Base-by-base conservation (phyloP, 1,140 invertebrate species). In the Plectus sambesii region DNA sequence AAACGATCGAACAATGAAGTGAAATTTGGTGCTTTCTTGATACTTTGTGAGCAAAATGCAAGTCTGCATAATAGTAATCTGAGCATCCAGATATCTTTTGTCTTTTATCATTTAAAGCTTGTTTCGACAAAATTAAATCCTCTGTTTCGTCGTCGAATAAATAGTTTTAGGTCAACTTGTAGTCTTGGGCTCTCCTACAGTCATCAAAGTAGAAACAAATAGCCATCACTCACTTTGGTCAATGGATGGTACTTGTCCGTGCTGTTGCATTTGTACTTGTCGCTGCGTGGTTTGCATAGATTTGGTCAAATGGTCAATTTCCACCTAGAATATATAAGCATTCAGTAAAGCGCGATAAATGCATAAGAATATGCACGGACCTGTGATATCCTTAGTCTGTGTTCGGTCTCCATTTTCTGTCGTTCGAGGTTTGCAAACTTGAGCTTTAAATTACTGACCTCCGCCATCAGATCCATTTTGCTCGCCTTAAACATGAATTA, bases 401-500 rank as follows among this genome's bases (percentile, higher is more conserved):
- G 76, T 61, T 81, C 74, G 43, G 83, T 70, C 56, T 83, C 80
- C 24, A 81, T 62, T 64, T 87, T 83, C 57, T 90, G 87, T 27
- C 83, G 77, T 63, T 94, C 87, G 23, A 86, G 72, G 26, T 80
- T 80, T 1, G 83, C 80, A 45, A 84, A 79, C 60, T 82, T 81
- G 27, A 90, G 72, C 58, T 90, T 85, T 53, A 92, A 75, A 65
- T 87, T 84, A 39, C 85, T 87, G 46, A 93, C 77, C 54, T 88
- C 84, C 51, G 82, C 85, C 73, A 92, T 77, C 36, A 94, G 71
- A 70, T 93, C 87, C 50, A 93, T 71, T 69, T 92, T 92, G 70
- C 92, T 87, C 0, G 85, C 90, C 73, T 92, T 87, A 36, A 90
- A 69, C 6, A n/a, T n/a, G n/a, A n/a, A n/a, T n/a, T n/a, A n/a